A percentile compares a stretch with the other conserved stretches of the same genome.
Evolutionary conservation across 2,888 invertebrate species (phyloP).

Genomic region (Rhopalosiphum nymphaeae): DNA sequence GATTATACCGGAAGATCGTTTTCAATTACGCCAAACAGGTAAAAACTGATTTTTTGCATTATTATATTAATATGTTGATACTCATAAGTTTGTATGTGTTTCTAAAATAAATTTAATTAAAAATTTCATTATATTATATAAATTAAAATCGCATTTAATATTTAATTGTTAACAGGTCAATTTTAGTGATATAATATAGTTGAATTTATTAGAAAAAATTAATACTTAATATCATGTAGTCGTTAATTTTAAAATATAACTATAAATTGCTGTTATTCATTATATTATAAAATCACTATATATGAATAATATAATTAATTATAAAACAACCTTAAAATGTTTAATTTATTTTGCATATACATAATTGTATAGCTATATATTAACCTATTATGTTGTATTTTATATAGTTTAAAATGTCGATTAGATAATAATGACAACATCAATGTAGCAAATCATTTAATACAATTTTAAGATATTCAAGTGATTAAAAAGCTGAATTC

Average conservation of each 20-base stretch:
- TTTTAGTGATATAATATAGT: not conserved
- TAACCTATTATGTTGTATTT: not conserved
- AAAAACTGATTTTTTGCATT: not conserved
- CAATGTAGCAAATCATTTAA: too few species aligned
- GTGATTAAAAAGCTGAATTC: not conserved
- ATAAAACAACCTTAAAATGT: not conserved
- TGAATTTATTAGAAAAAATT: not conserved
- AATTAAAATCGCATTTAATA: not conserved
- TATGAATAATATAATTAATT: not conserved
- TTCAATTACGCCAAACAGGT: constrained; percentile 55
- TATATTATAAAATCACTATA: not conserved
- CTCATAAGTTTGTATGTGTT: not conserved
- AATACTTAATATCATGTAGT: not conserved
- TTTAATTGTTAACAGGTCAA: not conserved
- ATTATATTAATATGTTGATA: not conserved
- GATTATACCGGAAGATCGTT: constrained; percentile 46
- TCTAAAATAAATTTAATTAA: not conserved
- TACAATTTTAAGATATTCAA: too few species aligned
- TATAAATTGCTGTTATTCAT: not conserved
- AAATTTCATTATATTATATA: not conserved
- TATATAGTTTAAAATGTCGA: not conserved
- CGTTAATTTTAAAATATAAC: not conserved
- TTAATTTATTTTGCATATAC: not conserved
- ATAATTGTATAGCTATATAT: not conserved
- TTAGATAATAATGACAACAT: too few species aligned